phyloP scores from a whole-genome alignment of 2,888 invertebrate genomes.

The Sthenelais limicola region DNA sequence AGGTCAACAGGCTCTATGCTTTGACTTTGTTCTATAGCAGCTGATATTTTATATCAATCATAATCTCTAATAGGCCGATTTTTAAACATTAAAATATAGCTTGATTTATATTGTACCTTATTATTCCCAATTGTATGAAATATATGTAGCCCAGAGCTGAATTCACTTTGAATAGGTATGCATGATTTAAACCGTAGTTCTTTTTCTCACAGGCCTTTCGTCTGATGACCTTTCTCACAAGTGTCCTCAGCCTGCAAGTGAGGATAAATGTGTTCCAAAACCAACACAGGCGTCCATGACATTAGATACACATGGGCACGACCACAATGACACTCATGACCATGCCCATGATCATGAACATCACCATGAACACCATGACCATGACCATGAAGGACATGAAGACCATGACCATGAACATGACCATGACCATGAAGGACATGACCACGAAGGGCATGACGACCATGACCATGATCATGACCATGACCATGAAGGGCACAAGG shows the following conservation, averaged over 20 bases:
- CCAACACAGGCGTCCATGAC: not conserved
- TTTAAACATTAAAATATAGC: too few species aligned
- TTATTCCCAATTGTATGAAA: too few species aligned
- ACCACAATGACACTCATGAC: not conserved
- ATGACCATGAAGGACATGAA: constrained; percentile 24
- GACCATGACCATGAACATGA: constrained; percentile 19
- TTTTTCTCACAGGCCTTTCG: not conserved
- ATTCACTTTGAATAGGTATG: too few species aligned
- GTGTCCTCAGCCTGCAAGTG: constrained; percentile 2
- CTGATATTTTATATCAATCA: too few species aligned
- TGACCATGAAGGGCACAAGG: not conserved
- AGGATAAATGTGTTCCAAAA: not conserved
- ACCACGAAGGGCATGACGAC: constrained; percentile 11
- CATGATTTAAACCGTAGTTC: too few species aligned
- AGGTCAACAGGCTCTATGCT: too few species aligned
- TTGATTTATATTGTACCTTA: too few species aligned
- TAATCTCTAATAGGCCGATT: too few species aligned
- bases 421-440: constrained; percentile 25
- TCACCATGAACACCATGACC: constrained; percentile 25
- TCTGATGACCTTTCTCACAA: not conserved
- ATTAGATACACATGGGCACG: not conserved
- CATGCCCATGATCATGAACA: too few species aligned
- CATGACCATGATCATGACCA: constrained; percentile 16
- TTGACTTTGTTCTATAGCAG: too few species aligned
- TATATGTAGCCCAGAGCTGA: too few species aligned